Percentiles rank a stretch among this genome's conserved stretches.
These are phyloP conservation scores for Luffia ferchaultella DNA, from an alignment of 2,888 invertebrate genomes.

Conservation along the genomic window DNA sequence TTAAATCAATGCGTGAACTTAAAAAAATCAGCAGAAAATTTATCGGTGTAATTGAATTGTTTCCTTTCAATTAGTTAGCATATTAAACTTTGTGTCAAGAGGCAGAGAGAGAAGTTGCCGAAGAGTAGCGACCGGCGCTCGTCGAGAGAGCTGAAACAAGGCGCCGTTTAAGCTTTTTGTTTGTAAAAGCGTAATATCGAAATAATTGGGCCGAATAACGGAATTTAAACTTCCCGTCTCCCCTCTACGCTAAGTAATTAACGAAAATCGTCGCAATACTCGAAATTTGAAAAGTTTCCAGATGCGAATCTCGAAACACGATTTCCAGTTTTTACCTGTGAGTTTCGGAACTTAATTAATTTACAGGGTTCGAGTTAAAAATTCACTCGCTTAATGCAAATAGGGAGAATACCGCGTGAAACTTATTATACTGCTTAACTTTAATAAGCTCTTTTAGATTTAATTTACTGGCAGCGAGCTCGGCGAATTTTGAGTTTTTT, in stretches of 20 bases:
- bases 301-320: slow-evolving; percentile 33
- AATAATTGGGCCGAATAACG: slow-evolving; percentile 10
- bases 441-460: slow-evolving; percentile 15
- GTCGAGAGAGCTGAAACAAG: neutral
- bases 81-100: neutral
- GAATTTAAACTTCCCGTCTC: slow-evolving; percentile 34
- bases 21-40: neutral
- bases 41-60: neutral
- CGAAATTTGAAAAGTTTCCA: slow-evolving; percentile 38
- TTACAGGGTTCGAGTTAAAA: slow-evolving; percentile 37
- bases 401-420: slow-evolving; percentile 22
- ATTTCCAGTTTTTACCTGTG: slow-evolving; percentile 40
- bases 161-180: neutral
- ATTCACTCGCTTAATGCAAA: slow-evolving; percentile 51
- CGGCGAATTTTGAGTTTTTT: neutral
- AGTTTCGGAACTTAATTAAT: slow-evolving; percentile 52
- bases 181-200: neutral
- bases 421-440: neutral
- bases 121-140: neutral
- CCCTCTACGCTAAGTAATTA: slow-evolving; percentile 34
- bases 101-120: no score
- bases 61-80: neutral
- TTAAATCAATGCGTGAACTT: no score
- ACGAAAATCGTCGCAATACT: slow-evolving; percentile 28
- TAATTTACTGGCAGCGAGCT: slow-evolving; percentile 7